Evolutionary conservation across 2,113 vertebrate genomes (phyloP), one percentile per base, ranked within the genome.

Genomic region (Lucifuga dentata): DNA sequence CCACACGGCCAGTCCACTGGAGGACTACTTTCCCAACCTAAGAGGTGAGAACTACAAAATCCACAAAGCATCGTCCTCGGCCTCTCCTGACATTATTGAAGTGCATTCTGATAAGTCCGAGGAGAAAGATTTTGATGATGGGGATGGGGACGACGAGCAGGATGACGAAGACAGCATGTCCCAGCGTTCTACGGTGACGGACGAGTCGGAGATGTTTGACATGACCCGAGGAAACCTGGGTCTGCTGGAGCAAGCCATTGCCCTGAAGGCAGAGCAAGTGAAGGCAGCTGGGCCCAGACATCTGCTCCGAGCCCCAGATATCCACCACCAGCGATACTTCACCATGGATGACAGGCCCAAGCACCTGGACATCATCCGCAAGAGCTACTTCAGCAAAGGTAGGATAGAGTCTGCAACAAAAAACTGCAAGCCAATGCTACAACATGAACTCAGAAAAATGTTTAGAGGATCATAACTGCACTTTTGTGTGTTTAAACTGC

Each of bases 221-320:
- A 95, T 99, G 93, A 98, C 95, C 0, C 90, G 95, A 16, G 97
- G 98, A 0, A 99, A 98, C 88, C 91, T 98, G 89, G 96, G 97
- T 12, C 94, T 98, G 50, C 92, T 99, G 85, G 98, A 99, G 85
- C 97, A 99, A 80, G 98, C 98, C 83, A 99, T 99, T 0, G 98
- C 98, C 0, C 91, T 99, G 73, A 98, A 99, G 80, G 97, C 98
- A 0, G 95, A 98, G 87, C 98, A 99, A 88, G 97, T 97, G 52
- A 96, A 93, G 40, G 80, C 86, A 0, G 65, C 65, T 0, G 91
- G 94, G 0, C 92, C 93, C 51, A 88, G 95, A 9, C 96, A 95
- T 73, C 90, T 94, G 2, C 85, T 94, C 24, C 80, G 92, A 2
- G 66, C 91, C 35, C 83, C 93, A 0, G 95, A 97, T 11, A 51